Base-by-base conservation (phyloP, 2,888 invertebrate species). In the Caenorhabditis imperialis region DNA sequence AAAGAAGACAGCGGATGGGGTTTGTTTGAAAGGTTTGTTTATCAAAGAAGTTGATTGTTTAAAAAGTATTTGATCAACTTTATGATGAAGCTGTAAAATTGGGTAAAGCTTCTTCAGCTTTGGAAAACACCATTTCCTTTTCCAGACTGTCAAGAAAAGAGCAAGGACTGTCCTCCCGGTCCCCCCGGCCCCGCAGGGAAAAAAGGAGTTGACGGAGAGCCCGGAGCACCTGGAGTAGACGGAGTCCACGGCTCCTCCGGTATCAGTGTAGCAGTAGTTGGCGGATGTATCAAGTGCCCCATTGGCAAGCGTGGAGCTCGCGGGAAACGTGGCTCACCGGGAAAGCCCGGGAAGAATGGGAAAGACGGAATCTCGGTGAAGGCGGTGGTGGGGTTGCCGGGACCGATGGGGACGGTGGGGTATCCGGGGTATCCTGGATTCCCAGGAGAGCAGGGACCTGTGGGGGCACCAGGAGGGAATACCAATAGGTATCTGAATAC, bases 351-450 rank as follows among this genome's bases (percentile, higher is more conserved):
- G 1, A 48, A 44, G 16, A 25, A 50, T 22, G 71, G 71, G 7
- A 57, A 48, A 7, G 38, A 42, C 18, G 72, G 72, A 23, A 37
- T 40, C n/a, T 53, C 58, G 1, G 57, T 72, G 23, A 63, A 63
- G 14, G 72, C 63, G 1, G 57, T 53, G 1, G 33, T 72, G 3
- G 72, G 72, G 3, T 1, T 40, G 5, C n/a, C 58, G 7, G 72
- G 72, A 1, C 45, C 51, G 6, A 37, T 22, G 12, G 72, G 72
- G 5, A 38, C 38, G 3, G 7, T 12, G 14, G 72, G 72, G 1
- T 55, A 53, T 30, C 51, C 58, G 0, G 72, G 72, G 1, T 63
- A 58, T 40, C 72, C 72, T 2, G 72, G 72, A 35, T 48, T 60
- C 5, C 61, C 62, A 10, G 74, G 77, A 30, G 45, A 37, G 6